phyloP scores from a whole-genome alignment of 92 coral and sea anemone species.

The Bergia sp. region DNA sequence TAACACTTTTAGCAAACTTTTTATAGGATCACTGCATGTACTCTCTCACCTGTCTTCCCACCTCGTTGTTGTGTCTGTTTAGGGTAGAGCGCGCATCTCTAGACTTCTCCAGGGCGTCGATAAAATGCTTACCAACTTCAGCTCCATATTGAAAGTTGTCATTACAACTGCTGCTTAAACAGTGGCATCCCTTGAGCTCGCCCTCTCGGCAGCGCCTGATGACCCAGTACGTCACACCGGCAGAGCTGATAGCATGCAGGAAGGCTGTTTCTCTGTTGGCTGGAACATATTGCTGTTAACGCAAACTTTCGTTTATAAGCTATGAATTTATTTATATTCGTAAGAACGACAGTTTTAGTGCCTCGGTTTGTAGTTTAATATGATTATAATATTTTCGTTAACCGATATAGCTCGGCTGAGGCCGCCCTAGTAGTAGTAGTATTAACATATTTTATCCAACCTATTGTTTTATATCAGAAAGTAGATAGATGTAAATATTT shows the following conservation, averaged over 20 bases:
- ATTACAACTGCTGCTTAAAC: neutral
- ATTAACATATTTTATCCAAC: too few species aligned
- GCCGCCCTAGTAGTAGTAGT: too few species aligned
- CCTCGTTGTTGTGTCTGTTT: conserved; percentile 59
- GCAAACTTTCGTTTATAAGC: too few species aligned
- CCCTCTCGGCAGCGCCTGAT: conserved; percentile 1
- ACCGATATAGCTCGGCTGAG: too few species aligned
- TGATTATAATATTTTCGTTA: too few species aligned
- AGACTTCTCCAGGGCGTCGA: conserved; percentile 39
- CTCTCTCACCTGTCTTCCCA: conserved; percentile 55
- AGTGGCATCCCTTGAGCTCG: neutral
- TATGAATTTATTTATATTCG: too few species aligned
- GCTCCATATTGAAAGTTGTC: conserved; percentile 49
- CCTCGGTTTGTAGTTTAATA: too few species aligned
- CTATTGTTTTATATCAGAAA: too few species aligned
- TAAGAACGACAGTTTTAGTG: too few species aligned
- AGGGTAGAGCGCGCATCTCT: conserved; percentile 30
- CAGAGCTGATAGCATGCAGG: neutral
- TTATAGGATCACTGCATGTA: neutral
- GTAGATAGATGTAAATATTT: too few species aligned
- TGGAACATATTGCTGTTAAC: neutral
- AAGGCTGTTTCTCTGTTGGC: conserved; percentile 17
- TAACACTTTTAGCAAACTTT: too few species aligned
- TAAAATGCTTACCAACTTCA: conserved; percentile 38
- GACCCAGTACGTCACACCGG: neutral